Base-by-base conservation (phyloP, 2,888 invertebrate genomes). In the Nymphalis urticae region DNA sequence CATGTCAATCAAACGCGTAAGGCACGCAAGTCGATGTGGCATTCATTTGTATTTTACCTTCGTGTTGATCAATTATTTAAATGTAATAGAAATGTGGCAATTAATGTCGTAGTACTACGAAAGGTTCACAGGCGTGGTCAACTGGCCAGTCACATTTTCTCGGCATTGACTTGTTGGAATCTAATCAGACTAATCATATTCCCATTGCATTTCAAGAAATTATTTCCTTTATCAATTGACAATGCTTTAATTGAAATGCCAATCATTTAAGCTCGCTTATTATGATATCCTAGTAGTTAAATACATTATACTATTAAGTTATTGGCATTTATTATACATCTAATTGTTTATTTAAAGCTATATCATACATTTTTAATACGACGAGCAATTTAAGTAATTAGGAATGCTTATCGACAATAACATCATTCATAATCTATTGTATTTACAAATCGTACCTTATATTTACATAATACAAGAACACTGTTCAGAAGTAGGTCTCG, bases 141-240 rank as follows among this genome's bases (percentile, higher is more conserved):
- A 62, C 77, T 80, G 85, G 79, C 77, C 72, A 63, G 65, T 77
- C 80, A 85, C 83, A 86, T 85, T 85, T 85, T 82, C 82, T 79
- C 74, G 73, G 79, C 80, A 75, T 80, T 83, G 77, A 81, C 76
- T 85, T 87, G 88, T 85, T 89, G 81, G 83, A 86, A 82, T 75
- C 75, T 75, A 62, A 64, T 63, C 56, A 71, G 70, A 73, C 71
- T 75, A 74, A 76, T 76, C 75, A 69, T 73, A 71, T 75, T 73
- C 69, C 73, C 27, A 65, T 60, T 61, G 54, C 53, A 53, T 27
- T 66, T 63, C 17, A 64, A 61, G 64, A 69, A 66, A 66, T 56
- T 24, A 62, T 42, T 36, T 50, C 47, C 42, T 36, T 63, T 63
- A 24, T 8, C 48, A 42, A 32, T 50, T 60, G 42, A 36, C 17